Percentiles rank a stretch among this genome's conserved stretches.
These are phyloP conservation scores for Gymnoscopelus microlampas DNA, from an alignment of 2,797 vertebrate species.

Conservation along the genomic window DNA sequence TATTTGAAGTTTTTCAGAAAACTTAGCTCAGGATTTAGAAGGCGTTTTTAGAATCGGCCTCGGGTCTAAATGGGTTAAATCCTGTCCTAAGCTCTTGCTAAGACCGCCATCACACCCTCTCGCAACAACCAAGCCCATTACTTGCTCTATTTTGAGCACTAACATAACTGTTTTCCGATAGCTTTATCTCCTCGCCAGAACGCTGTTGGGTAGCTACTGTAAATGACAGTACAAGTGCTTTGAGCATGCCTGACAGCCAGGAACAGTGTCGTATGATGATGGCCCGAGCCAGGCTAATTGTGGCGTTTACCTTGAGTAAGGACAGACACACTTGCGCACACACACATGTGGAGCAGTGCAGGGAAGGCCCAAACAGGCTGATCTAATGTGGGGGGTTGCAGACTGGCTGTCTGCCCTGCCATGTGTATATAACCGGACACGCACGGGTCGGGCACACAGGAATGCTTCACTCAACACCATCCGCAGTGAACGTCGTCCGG, in stretches of 20 bases:
- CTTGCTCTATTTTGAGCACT: background rate
- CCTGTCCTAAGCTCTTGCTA: background rate
- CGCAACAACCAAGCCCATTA: background rate
- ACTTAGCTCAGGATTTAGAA: too few species aligned
- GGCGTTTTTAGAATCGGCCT: too few species aligned
- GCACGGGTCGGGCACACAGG: conserved; percentile 38
- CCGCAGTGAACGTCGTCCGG: conserved; percentile 32
- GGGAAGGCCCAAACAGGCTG: conserved; percentile 43
- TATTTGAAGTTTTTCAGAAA: too few species aligned
- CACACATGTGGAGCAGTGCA: conserved; percentile 36
- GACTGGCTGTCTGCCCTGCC: conserved; percentile 73
- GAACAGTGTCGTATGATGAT: background rate
- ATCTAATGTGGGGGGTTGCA: conserved; percentile 74
- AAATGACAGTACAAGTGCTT: background rate
- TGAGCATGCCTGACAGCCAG: background rate
- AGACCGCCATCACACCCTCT: background rate
- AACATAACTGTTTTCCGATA: background rate
- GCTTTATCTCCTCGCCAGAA: background rate
- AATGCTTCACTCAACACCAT: conserved; percentile 71
- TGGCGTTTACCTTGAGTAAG: conserved; percentile 6
- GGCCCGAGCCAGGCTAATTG: conserved; percentile 21
- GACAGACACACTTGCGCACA: background rate
- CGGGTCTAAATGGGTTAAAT: too few species aligned
- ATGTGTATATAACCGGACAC: conserved; percentile 53
- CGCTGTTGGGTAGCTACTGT: background rate